Base-by-base conservation (phyloP, 2,888 invertebrate species). In the Clunio marinus region DNA sequence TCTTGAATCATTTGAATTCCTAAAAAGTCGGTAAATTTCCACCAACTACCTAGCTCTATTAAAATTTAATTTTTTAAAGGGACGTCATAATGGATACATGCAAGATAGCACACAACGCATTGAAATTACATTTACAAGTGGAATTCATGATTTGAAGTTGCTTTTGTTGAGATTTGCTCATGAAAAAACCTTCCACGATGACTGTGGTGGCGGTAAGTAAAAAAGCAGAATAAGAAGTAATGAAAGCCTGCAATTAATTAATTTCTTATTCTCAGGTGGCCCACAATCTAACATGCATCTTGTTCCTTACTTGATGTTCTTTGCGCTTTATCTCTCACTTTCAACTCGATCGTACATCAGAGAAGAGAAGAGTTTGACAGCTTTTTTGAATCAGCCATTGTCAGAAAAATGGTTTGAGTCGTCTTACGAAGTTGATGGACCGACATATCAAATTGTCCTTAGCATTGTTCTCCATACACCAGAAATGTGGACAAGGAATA, bases 271-370 rank as follows among this genome's bases (percentile, higher is more conserved):
- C 15, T 13, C 5, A 59, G 95, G 95, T 73, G 97, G 96, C 1
- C 93, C 96, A 13, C 94, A 96, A 75, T 96, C 96, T 71, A 97
- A 97, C 81, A 90, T 97, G 89, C 95, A 97, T 81, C 87, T 98
- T 74, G 86, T 96, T 71, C 97, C 97, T 7, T 96, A 96, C 76
- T 83, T 97, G 69, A 82, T 92, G 71, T 96, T 97, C 78, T 94
- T 95, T 86, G 93, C 94, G 20, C 87, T 97, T 17, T 97, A 97
- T 78, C 90, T 94, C 71, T 86, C 95, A 73, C 92, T 96, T 76
- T 94, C 95, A 84, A 88, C 88, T 0, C 84, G 91, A 55, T 87
- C 88, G 41, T 86, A 86, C 2, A 81, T 83, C 0, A 84, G 93
- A 70, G 96, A 96, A 78, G 88, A 89, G 75, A 85, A 89, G 58